phyloP scores from a whole-genome alignment of 2,113 vertebrate genomes.

The Actenoides hombroni region DNA sequence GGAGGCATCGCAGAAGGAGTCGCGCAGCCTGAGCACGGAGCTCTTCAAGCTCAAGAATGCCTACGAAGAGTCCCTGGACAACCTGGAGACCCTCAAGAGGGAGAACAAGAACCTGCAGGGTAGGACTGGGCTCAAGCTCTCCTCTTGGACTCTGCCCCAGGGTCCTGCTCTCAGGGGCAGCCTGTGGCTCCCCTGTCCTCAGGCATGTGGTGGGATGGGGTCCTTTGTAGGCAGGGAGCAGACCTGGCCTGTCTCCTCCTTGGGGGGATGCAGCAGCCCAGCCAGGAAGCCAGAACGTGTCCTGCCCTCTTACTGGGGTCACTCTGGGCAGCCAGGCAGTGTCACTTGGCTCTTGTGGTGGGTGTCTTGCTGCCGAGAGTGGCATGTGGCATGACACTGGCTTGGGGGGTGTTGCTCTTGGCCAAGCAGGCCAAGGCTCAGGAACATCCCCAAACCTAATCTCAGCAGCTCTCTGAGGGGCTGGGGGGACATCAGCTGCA shows the following conservation, averaged over 20 bases:
- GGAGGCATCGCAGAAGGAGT: constrained; percentile 88
- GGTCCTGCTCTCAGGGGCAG: not conserved
- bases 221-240: not conserved
- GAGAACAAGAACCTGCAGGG: constrained; percentile 97
- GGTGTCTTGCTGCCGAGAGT: rapidly evolving
- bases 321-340: not conserved
- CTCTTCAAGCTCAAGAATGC: constrained; percentile 92
- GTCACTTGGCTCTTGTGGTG: not conserved
- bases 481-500: not conserved
- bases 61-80: constrained; percentile 88
- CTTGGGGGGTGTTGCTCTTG: not conserved
- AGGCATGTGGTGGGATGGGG: not conserved
- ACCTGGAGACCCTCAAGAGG: constrained; percentile 88
- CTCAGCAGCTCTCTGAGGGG: not conserved
- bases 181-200: not conserved
- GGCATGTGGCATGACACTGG: not conserved
- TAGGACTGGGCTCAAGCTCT: constrained; percentile 11
- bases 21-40: constrained; percentile 87
- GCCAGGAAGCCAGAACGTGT: not conserved
- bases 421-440: not conserved
- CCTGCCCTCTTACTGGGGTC: not conserved
- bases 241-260: not conserved
- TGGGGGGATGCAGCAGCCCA: not conserved
- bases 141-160: not conserved
- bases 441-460: not conserved